Evolutionary conservation across 2,113 vertebrate species (phyloP).

Genomic region (Nettapus auritus): DNA sequence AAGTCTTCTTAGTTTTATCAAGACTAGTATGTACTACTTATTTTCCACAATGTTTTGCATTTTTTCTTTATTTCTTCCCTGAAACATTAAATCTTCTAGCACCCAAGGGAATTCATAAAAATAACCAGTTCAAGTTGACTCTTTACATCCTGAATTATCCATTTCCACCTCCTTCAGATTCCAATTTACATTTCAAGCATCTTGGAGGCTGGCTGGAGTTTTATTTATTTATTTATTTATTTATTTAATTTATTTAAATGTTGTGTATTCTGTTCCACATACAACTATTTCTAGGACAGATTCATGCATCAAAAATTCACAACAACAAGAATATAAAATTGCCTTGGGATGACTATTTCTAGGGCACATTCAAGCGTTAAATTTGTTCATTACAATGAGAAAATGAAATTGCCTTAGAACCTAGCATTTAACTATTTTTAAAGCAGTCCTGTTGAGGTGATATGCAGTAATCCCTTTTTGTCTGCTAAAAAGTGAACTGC

Average conservation of each 20-base stretch:
- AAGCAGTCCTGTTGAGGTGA: constrained; percentile 24
- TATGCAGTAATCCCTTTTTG: constrained; percentile 10
- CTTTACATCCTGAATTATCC: constrained; percentile 5
- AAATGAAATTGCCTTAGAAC: constrained; percentile 65
- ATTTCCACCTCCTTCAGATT: constrained; percentile 21
- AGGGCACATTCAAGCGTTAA: constrained; percentile 53
- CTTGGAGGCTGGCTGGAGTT: background rate
- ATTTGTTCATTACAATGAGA: constrained; percentile 69
- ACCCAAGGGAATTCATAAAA: background rate
- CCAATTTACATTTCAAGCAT: constrained; percentile 40
- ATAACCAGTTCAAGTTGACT: background rate
- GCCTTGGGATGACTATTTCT: constrained; percentile 56
- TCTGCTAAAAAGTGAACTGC: background rate
- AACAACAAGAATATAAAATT: constrained; percentile 62
- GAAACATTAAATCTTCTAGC: background rate
- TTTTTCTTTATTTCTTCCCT: background rate
- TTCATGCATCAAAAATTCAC: constrained; percentile 57
- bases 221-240: background rate
- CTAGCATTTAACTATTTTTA: constrained; percentile 30
- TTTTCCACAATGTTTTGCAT: background rate
- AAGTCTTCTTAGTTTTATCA: background rate
- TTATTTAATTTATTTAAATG: constrained; percentile 33
- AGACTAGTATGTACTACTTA: background rate
- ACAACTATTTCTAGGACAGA: constrained; percentile 38
- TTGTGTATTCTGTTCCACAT: constrained; percentile 37